phyloP scores from a whole-genome alignment of 2,888 invertebrate genomes.

The Hypolimnas misippus region DNA sequence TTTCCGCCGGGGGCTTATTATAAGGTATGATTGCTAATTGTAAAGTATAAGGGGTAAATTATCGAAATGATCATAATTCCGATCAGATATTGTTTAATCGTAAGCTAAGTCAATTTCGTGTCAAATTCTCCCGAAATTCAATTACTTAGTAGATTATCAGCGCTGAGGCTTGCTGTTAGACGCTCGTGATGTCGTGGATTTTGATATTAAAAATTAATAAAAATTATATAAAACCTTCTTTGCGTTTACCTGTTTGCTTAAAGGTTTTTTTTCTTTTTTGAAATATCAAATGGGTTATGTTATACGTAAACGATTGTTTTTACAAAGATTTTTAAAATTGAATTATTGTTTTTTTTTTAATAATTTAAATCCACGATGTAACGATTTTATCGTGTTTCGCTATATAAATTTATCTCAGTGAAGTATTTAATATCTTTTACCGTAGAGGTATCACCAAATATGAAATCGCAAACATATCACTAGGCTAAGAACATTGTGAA shows the following conservation, averaged over 20 bases:
- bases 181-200: slow-evolving; percentile 57
- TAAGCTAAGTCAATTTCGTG: slow-evolving; percentile 82
- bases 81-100: slow-evolving; percentile 46
- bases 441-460: slow-evolving; percentile 51
- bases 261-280: too few species aligned
- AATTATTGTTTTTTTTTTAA: background rate
- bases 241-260: too few species aligned
- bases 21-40: slow-evolving; percentile 36
- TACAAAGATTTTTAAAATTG: too few species aligned
- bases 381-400: slow-evolving; percentile 23
- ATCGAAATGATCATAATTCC: slow-evolving; percentile 36
- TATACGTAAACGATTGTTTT: too few species aligned
- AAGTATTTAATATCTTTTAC: slow-evolving; percentile 34
- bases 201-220: slow-evolving; percentile 43
- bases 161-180: slow-evolving; percentile 58
- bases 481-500: slow-evolving; percentile 66
- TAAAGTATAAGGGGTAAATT: slow-evolving; percentile 48
- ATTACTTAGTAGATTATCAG: slow-evolving; percentile 75
- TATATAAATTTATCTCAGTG: slow-evolving; percentile 29
- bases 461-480: slow-evolving; percentile 81
- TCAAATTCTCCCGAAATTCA: slow-evolving; percentile 84
- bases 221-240: background rate
- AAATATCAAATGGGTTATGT: too few species aligned
- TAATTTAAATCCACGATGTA: slow-evolving; percentile 49
- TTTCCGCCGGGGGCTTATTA: slow-evolving; percentile 27